phyloP scores from a whole-genome alignment of 2,888 invertebrate species.

The Agonopterix heracliana region DNA sequence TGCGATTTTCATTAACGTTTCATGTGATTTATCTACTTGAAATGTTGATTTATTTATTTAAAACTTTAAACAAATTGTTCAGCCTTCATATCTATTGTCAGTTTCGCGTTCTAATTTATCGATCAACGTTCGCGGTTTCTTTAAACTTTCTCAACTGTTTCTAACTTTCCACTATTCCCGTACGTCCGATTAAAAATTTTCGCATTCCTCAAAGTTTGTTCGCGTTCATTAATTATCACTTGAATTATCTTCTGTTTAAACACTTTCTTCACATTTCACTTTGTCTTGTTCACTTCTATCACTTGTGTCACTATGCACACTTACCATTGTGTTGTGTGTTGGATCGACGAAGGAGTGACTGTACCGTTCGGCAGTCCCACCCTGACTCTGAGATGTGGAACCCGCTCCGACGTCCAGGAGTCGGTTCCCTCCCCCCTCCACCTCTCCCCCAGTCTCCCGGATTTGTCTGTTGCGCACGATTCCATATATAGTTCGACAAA shows the following conservation, averaged over 20 bases:
- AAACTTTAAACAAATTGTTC: too few relatives aligned
- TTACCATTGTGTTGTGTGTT: conserved; percentile 70
- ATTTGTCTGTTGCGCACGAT: conserved; percentile 30
- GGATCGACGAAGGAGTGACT: conserved; percentile 71
- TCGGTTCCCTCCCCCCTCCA: conserved; percentile 31
- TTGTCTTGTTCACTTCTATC: conserved; percentile 10
- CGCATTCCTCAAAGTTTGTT: too few relatives aligned
- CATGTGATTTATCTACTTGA: too few relatives aligned
- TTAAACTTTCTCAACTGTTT: too few relatives aligned
- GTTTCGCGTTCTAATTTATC: too few relatives aligned
- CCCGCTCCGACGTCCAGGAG: conserved; percentile 45
- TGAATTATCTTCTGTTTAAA: conserved; percentile 13
- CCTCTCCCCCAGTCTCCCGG: conserved; percentile 19
- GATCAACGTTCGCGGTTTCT: too few relatives aligned
- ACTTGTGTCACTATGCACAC: conserved; percentile 35
- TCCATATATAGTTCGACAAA: conserved; percentile 72
- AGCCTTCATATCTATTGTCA: too few relatives aligned
- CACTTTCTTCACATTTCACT: conserved; percentile 28
- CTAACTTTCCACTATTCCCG: too few relatives aligned
- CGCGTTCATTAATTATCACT: background rate
- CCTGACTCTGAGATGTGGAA: conserved; percentile 65
- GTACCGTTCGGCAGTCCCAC: conserved; percentile 70
- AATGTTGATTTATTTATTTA: too few relatives aligned
- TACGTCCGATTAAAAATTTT: too few relatives aligned
- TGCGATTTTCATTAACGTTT: too few relatives aligned